A percentile compares a stretch with the other conserved stretches of the same genome.
Evolutionary conservation across 2,888 invertebrate species (phyloP).

Genomic region (Chironomus tentans): DNA sequence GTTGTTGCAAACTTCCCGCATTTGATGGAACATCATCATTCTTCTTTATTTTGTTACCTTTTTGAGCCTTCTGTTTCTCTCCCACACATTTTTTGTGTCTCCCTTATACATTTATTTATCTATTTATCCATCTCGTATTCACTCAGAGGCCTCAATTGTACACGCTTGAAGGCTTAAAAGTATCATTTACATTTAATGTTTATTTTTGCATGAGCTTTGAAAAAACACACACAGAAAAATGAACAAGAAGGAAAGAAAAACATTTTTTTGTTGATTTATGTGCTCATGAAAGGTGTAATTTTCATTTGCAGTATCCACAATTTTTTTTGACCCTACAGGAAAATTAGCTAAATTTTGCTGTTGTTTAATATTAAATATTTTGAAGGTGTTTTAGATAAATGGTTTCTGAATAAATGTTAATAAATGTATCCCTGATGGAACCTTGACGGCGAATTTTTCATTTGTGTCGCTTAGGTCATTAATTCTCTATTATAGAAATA

Average conservation of each 20-base stretch:
- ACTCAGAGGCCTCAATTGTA: no score
- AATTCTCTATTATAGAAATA: no score
- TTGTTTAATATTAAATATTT: no score
- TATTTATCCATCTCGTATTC: background rate
- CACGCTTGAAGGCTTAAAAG: conserved; percentile 1
- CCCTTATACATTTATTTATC: background rate
- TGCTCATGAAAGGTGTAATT: conserved; percentile 17
- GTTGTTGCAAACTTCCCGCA: background rate
- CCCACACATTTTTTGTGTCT: background rate
- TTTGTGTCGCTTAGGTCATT: no score
- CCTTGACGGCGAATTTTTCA: no score
- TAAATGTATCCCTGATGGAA: no score
- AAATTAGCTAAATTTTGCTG: no score
- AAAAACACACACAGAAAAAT: background rate
- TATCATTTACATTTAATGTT: conserved; percentile 23
- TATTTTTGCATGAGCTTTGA: conserved; percentile 9
- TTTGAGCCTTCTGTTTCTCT: background rate
- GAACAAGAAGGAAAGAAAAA: background rate
- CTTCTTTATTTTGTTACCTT: conserved; percentile 6
- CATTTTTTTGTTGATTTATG: conserved; percentile 10
- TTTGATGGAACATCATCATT: conserved; percentile 22
- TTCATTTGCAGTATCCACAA: background rate
- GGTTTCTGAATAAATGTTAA: no score
- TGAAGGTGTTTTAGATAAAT: no score
- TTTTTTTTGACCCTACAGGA: background rate